These are phyloP conservation scores for Periophthalmus modestus DNA, from an alignment of 2,113 vertebrate genomes.

Conservation along the genomic window DNA sequence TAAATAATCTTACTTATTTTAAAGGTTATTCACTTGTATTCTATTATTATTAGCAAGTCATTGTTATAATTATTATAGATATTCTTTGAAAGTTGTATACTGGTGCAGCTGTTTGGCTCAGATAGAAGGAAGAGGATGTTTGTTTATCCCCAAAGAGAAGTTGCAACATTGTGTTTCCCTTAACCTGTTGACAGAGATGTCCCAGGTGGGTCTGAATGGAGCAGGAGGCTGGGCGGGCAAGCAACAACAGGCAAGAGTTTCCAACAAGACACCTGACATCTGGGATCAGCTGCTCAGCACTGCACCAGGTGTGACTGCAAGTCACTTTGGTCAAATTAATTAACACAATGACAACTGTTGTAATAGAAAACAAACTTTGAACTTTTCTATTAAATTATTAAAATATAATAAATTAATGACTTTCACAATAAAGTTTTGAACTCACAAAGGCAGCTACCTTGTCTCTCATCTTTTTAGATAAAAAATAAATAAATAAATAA, in stretches of 20 bases:
- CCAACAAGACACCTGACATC: constrained; percentile 53
- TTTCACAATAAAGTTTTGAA: neutral
- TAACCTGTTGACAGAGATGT: constrained; percentile 56
- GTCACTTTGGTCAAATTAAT: constrained; percentile 43
- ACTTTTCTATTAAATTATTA: neutral
- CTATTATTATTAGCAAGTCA: too few species aligned
- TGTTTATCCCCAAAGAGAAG: constrained; percentile 15
- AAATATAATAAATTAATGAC: too few species aligned
- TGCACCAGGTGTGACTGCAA: constrained; percentile 59
- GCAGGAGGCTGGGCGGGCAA: constrained; percentile 50
- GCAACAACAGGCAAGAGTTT: constrained; percentile 73
- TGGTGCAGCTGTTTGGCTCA: constrained; percentile 4
- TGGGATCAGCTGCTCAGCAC: constrained; percentile 21
- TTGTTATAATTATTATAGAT: too few species aligned
- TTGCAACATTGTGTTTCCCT: constrained; percentile 27
- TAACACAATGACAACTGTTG: constrained; percentile 3
- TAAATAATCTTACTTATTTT: too few species aligned
- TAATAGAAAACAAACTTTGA: constrained; percentile 6
- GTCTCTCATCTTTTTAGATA: too few species aligned
- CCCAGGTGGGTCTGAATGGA: constrained; percentile 40
- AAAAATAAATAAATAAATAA: too few species aligned
- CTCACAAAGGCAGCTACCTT: too few species aligned
- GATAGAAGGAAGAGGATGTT: constrained; percentile 50
- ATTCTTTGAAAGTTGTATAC: too few species aligned
- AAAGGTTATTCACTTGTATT: too few species aligned